Base-by-base conservation (phyloP, 2,888 invertebrate species). In the Heliconius aoede region DNA sequence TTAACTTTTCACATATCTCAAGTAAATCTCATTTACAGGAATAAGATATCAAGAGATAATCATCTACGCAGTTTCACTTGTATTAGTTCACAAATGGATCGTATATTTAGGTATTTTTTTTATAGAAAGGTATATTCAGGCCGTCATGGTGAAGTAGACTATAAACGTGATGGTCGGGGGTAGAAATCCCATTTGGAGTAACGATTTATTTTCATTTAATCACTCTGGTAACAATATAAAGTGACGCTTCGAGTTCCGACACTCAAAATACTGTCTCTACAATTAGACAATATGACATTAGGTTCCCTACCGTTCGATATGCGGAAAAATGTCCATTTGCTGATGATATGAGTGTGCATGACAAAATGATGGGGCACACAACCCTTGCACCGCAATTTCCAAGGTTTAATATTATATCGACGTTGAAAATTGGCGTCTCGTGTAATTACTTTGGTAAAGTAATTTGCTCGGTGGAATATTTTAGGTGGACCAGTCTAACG, bases 391-490 rank as follows among this genome's bases (percentile, higher is more conserved):
- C 28, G 36, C 62, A 75, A 78, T 76, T 78, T 76, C 67, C 72
- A 60, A 40, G 68, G 72, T 72, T 76, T 78, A 76, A 78, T 78
- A 78, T 76, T 76, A 74, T 76, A 76, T 79, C 74, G 76, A 62
- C 72, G 74, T 62, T 64, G 74, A 67, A 74, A 76, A 69, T 76
- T 76, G 68, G 76, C 72, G 72, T 72, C 74, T 79, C 76, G 72
- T 72, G 60, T 36, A 76, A 79, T 79, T 74, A 76, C 76, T 76
- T 55, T 68, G 72, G 62, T 64, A 62, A 73, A 76, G 67, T 74
- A 79, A 79, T 68, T 76, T 64, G 40, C 58, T 58, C 71, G 64
- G n/a, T 72, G 64, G 51, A 76, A 64, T 64, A 58, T 55, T 36
- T 40, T 55, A 62, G 26, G 26, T 7, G 24, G 36, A 36, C 26